Evolutionary conservation across 92 coral and sea anemone genomes (phyloP), one percentile per base, ranked within the genome.

Genomic region (Plumapathes pennacea): DNA sequence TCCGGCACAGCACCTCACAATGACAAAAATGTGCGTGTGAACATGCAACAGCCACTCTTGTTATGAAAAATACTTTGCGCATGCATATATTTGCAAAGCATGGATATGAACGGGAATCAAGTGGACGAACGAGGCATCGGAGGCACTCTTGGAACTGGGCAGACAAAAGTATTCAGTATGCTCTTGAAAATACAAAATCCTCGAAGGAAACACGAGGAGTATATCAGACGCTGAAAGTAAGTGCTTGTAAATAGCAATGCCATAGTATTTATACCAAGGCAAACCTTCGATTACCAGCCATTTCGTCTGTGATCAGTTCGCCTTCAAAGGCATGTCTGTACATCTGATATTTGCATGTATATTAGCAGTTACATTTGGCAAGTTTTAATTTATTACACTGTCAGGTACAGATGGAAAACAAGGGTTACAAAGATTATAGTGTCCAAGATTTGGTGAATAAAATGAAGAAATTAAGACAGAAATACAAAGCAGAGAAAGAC

Each of bases 51-150:
- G n/a, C n/a, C n/a, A n/a, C n/a, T n/a, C n/a, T n/a, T n/a, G n/a
- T n/a, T n/a, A n/a, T n/a, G n/a, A n/a, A n/a, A n/a, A n/a, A n/a
- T n/a, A n/a, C n/a, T n/a, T n/a, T n/a, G n/a, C n/a, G n/a, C n/a
- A n/a, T n/a, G n/a, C n/a, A n/a, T n/a, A n/a, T n/a, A n/a, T n/a
- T n/a, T n/a, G n/a, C n/a, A n/a, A n/a, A n/a, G n/a, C n/a, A n/a
- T n/a, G n/a, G n/a, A n/a, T n/a, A n/a, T n/a, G n/a, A n/a, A n/a
- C n/a, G n/a, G 80, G 85, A 27, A 60, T 28, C 41, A n/a, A 10
- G 13, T 79, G 75, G 80, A 25, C 54, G 4, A 57, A 72, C 38
- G 80, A 80, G 30, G 76, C 74, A 25, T 63, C 80, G 25, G 32
- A 50, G 9, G 38, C 40, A 21, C 42, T 80, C 26, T 46, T 80